Percentiles rank a stretch among this genome's conserved stretches.
Conservation (phyloP, 2,888 invertebrate genomes). For the Oscheius onirici region DNA sequence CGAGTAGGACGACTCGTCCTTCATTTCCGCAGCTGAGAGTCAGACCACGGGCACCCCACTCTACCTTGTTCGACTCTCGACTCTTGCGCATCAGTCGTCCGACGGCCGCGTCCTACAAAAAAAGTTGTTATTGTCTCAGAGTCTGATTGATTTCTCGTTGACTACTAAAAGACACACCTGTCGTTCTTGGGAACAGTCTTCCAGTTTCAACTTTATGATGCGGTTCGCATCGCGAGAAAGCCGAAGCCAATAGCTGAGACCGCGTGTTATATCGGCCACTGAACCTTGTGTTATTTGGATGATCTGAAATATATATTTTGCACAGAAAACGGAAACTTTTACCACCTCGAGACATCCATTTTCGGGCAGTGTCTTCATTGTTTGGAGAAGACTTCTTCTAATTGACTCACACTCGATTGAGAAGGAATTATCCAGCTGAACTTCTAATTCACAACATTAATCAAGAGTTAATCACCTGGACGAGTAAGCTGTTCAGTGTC, state of each 20-base stretch:
- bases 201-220: conserved; percentile 40
- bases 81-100: conserved; percentile 41
- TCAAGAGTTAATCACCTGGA: conserved; percentile 30
- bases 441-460: background rate
- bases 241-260: conserved; percentile 40
- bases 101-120: conserved; percentile 39
- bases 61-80: conserved; percentile 33
- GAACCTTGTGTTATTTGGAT: conserved; percentile 23
- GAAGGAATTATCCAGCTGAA: conserved; percentile 31
- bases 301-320: background rate
- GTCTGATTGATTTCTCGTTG: background rate
- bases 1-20: conserved; percentile 36
- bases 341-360: conserved; percentile 30
- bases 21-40: conserved; percentile 19
- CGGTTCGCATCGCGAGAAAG: conserved; percentile 36
- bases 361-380: conserved; percentile 23
- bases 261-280: conserved; percentile 29
- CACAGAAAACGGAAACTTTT: background rate
- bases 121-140: background rate
- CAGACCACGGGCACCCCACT: conserved; percentile 30
- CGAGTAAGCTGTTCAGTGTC: conserved; percentile 34
- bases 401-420: conserved; percentile 4
- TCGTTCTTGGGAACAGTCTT: conserved; percentile 41
- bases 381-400: conserved; percentile 15
- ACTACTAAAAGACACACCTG: conserved; percentile 18